phyloP scores from a whole-genome alignment of 1,140 invertebrate genomes.

The Adoxophyes honmai region DNA sequence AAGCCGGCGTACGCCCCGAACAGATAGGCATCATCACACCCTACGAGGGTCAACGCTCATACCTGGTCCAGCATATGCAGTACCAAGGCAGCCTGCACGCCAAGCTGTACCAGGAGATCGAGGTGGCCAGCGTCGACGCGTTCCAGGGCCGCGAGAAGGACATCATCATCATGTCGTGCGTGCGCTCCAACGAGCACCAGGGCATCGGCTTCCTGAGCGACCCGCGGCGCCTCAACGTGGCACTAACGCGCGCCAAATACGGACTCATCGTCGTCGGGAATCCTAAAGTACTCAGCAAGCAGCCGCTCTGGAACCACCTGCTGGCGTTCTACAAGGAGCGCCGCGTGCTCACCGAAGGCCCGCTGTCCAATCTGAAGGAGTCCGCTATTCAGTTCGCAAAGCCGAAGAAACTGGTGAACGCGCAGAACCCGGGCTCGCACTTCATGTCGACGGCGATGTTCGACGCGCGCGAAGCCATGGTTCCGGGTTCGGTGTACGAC shows the following conservation, averaged over 20 bases:
- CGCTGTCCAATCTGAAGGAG: constrained; percentile 97
- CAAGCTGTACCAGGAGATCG: constrained; percentile 98
- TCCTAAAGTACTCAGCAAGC: constrained; percentile 98
- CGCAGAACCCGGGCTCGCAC: constrained; percentile 95
- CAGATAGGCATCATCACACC: constrained; percentile 99
- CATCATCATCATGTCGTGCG: constrained; percentile 99
- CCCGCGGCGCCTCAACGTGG: constrained; percentile 97
- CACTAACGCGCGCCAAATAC: constrained; percentile 97
- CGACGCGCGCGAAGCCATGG: constrained; percentile 92
- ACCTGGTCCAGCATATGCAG: constrained; percentile 99
- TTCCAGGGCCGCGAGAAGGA: constrained; percentile 99
- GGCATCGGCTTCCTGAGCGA: constrained; percentile 98
- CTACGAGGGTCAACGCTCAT: constrained; percentile 99
- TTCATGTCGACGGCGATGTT: constrained; percentile 98
- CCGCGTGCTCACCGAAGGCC: constrained; percentile 98
- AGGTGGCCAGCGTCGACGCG: constrained; percentile 99
- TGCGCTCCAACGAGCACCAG: constrained; percentile 95
- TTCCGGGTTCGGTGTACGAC: constrained; percentile 85
- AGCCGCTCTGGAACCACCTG: constrained; percentile 99
- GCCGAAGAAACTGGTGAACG: constrained; percentile 96
- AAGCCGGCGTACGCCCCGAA: constrained; percentile 96
- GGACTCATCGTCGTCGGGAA: constrained; percentile 99
- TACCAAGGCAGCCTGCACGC: constrained; percentile 98
- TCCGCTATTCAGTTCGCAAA: constrained; percentile 98
- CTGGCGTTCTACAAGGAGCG: constrained; percentile 99